phyloP scores from a whole-genome alignment of 2,888 invertebrate species.

The Orthosia cruda region DNA sequence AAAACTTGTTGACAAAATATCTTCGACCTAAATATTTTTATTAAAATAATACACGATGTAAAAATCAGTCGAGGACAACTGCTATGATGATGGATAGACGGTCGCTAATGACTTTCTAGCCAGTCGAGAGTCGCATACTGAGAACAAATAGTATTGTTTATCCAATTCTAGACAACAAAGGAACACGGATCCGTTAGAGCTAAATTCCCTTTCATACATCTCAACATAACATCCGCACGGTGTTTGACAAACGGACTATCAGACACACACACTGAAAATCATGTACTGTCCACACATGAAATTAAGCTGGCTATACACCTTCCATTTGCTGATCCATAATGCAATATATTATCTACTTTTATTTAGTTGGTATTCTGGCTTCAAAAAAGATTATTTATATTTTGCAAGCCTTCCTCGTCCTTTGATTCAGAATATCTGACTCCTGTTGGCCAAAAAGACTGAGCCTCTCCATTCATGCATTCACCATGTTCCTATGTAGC shows the following conservation, averaged over 20 bases:
- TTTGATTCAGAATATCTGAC: not conserved
- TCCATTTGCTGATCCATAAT: not conserved
- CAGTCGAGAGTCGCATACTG: conserved; percentile 4
- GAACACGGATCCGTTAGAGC: conserved; percentile 4
- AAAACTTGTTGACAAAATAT: conserved; percentile 46
- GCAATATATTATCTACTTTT: not conserved
- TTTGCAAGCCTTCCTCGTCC: not conserved
- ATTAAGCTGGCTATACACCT: not conserved
- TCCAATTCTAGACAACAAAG: conserved; percentile 44
- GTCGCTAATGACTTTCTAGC: conserved; percentile 47
- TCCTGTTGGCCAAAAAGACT: not conserved
- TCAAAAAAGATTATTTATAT: not conserved
- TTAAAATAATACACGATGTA: conserved; percentile 27
- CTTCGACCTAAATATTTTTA: conserved; percentile 45
- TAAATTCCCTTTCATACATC: conserved; percentile 21
- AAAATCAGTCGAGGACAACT: conserved; percentile 26
- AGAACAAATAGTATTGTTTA: conserved; percentile 28
- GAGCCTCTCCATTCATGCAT: not conserved
- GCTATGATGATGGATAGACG: conserved; percentile 15
- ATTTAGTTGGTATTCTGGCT: not conserved
- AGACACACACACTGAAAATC: not conserved
- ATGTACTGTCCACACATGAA: not conserved
- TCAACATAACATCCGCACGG: conserved; percentile 50
- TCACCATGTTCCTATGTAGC: not conserved
- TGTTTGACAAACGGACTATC: conserved; percentile 35